Percentiles rank a stretch among this genome's conserved stretches.
These are phyloP conservation scores for Pristionchus fissidentatus DNA, from an alignment of 2,888 invertebrate genomes.

Conservation along the genomic window DNA sequence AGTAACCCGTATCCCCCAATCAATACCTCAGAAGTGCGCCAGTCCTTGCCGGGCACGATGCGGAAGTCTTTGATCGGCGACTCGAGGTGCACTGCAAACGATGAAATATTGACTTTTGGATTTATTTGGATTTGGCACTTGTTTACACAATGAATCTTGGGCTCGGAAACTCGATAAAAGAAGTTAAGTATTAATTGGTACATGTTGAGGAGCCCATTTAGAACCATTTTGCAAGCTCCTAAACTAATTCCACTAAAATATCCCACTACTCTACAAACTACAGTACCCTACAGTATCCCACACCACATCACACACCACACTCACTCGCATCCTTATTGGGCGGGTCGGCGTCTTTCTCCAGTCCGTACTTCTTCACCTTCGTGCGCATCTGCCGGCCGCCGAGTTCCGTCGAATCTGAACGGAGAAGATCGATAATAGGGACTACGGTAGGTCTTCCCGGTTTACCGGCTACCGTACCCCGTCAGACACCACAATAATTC, in stretches of 20 bases:
- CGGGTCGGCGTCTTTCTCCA: constrained; percentile 8
- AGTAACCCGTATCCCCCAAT: no score
- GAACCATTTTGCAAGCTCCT: background rate
- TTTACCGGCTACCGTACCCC: no score
- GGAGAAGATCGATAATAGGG: background rate
- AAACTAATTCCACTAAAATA: background rate
- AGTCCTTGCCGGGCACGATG: constrained; percentile 39
- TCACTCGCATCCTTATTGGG: background rate
- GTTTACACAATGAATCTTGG: no score
- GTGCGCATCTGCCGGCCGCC: constrained; percentile 46
- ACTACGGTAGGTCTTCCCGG: background rate
- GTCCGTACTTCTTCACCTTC: constrained; percentile 48
- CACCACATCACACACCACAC: no score
- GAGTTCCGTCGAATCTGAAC: constrained; percentile 23
- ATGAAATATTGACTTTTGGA: no score
- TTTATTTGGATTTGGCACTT: no score
- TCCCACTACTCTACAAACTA: background rate
- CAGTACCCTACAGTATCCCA: no score
- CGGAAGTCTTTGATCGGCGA: constrained; percentile 24
- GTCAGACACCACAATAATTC: no score
- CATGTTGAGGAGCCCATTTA: no score
- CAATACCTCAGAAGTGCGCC: constrained; percentile 16
- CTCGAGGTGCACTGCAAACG: constrained; percentile 1
- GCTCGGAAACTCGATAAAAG: no score
- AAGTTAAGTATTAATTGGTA: no score